Base-by-base conservation (phyloP, 2,113 vertebrate genomes). In the Pica pica region DNA sequence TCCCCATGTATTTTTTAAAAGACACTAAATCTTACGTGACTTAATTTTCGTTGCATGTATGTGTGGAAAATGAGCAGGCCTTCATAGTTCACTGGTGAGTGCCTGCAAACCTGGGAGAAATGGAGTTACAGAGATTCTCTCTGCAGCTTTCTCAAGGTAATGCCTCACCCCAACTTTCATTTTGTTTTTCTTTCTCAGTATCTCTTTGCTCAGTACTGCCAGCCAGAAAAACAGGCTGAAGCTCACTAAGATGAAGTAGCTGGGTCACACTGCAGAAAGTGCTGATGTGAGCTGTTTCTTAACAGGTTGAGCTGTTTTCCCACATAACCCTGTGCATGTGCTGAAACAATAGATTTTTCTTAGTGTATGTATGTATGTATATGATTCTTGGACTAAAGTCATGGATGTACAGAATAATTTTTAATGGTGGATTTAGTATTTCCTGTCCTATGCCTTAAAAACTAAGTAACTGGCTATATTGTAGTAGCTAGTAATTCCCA, bases 221-320 rank as follows among this genome's bases (percentile, higher is more conserved):
- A 95, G 82, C 46, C 87, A 92, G 57, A 23, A 74, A 70, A 86
- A 37, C 37, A 28, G 3, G 10, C 76, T 83, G 90, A 77, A 78
- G 82, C 87, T 94, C 75, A 50, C 0, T 26, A 69, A 88, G 76
- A 86, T 71, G 90, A 83, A 96, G 65, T 83, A 90, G 93, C 75
- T 92, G 55, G 94, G 95, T 95, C 92, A 94, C 59, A 20, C 82
- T 89, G 60, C 68, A 86, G 68, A 81, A 89, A 93, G 68, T 83
- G 90, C 93, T 96, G 90, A 92, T 90, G 93, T 95, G 90, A 90
- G 83, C 68, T 87, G 90, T 63, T 96, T 90, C 73, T 89, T 90
- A 93, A 89, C 85, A 88, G 79, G 60, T 88, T 86, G 75, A 86
- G 85, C 71, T 86, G 55, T 41, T 90, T 93, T 83, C 39, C 60